These are phyloP conservation scores for Equus przewalskii DNA, from an alignment of 2,113 vertebrate genomes.

Conservation along the genomic window DNA sequence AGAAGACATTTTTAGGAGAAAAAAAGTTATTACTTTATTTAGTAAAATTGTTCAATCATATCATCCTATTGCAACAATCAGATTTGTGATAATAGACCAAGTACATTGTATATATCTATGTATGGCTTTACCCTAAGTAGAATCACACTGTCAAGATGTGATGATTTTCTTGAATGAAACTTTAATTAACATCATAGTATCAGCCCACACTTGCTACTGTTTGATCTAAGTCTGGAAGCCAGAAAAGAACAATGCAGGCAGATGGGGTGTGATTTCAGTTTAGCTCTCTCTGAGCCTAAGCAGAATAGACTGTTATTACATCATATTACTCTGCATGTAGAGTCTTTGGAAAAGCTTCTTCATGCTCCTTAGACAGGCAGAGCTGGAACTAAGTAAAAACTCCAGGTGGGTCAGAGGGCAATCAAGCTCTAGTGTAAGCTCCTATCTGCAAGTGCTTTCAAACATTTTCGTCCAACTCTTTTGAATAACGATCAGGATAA, in stretches of 20 bases:
- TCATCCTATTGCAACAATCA: background rate
- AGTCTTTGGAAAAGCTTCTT: slow-evolving; percentile 85
- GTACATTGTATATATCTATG: background rate
- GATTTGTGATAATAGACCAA: background rate
- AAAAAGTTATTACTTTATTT: background rate
- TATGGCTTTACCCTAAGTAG: background rate
- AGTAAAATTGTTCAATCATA: background rate
- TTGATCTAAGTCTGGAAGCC: slow-evolving; percentile 57
- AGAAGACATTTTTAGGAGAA: slow-evolving; percentile 46
- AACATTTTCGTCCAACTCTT: slow-evolving; percentile 77
- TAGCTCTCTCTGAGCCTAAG: background rate
- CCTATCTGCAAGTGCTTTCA: slow-evolving; percentile 78
- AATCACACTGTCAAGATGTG: background rate
- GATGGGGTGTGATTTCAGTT: slow-evolving; percentile 44
- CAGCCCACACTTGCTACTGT: slow-evolving; percentile 53
- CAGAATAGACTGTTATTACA: slow-evolving; percentile 68
- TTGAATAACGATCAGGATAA: slow-evolving; percentile 87
- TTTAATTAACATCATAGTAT: slow-evolving; percentile 64
- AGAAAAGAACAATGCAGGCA: slow-evolving; percentile 63
- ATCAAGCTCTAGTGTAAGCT: slow-evolving; percentile 78
- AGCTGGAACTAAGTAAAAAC: slow-evolving; percentile 82
- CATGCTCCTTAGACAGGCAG: slow-evolving; percentile 71
- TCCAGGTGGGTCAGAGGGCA: slow-evolving; percentile 84
- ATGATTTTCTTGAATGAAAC: slow-evolving; percentile 45
- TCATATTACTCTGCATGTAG: slow-evolving; percentile 61